Evolutionary conservation across 2,888 invertebrate species (phyloP).

Genomic region (Diogma glabrata): DNA sequence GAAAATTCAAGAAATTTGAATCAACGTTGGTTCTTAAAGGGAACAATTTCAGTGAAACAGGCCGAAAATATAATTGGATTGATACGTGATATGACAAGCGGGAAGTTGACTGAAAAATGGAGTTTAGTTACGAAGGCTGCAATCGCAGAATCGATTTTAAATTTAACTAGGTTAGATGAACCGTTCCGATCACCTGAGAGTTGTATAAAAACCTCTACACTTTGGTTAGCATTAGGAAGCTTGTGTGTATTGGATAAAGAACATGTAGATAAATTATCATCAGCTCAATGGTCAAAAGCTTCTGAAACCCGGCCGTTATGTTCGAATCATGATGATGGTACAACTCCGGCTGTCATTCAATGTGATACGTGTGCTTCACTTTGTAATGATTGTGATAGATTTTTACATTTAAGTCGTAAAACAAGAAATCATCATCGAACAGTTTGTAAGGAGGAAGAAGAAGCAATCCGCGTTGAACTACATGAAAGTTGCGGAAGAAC

Average conservation of each 20-base stretch:
- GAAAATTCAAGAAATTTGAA: slow-evolving; percentile 30
- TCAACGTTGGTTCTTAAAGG: slow-evolving; percentile 74
- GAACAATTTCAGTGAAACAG: slow-evolving; percentile 69
- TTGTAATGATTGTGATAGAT: slow-evolving; percentile 92
- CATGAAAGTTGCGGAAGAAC: slow-evolving; percentile 94
- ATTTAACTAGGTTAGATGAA: slow-evolving; percentile 71
- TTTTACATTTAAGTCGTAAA: slow-evolving; percentile 81
- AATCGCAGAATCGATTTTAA: slow-evolving; percentile 74
- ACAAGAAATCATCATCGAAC: slow-evolving; percentile 71
- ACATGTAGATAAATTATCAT: slow-evolving; percentile 71
- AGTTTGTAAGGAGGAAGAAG: slow-evolving; percentile 86
- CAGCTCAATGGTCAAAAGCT: slow-evolving; percentile 63
- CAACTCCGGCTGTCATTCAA: slow-evolving; percentile 83
- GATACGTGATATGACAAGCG: slow-evolving; percentile 88
- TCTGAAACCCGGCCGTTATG: slow-evolving; percentile 64
- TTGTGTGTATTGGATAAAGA: slow-evolving; percentile 86
- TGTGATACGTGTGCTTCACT: slow-evolving; percentile 85
- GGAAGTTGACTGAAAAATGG: slow-evolving; percentile 77
- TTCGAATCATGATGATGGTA: slow-evolving; percentile 92
- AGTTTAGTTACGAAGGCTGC: slow-evolving; percentile 76
- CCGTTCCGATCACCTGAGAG: slow-evolving; percentile 58
- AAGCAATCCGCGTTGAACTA: slow-evolving; percentile 91
- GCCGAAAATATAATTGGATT: slow-evolving; percentile 80
- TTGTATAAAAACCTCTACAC: slow-evolving; percentile 70
- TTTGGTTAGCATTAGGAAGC: slow-evolving; percentile 89